Evolutionary conservation across 1,140 invertebrate species (phyloP), one percentile per base, ranked within the genome.

Genomic region (Calephelis virginiensis): DNA sequence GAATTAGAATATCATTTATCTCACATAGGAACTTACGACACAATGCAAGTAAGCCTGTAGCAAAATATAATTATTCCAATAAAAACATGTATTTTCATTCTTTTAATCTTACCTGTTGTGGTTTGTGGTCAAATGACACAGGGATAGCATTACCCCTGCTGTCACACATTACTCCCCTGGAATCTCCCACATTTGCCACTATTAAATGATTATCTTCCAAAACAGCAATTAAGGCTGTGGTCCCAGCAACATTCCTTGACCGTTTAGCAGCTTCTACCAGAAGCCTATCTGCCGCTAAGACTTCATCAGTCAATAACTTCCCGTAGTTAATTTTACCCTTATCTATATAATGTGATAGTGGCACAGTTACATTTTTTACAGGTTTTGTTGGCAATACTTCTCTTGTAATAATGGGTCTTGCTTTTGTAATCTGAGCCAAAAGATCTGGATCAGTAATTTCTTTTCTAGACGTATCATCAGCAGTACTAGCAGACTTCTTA

Each of bases 141-240:
- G 97, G 97, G 72, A 99, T 97, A 6, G 95, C 95, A 86, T 96
- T 96, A 12, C 97, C 97, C 83, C 96, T 94, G 49, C 93, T 93
- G 91, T 98, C 97, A 91, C 97, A 98, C 94, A 99, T 97, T 0
- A 99, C 97, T 47, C 97, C 98, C 74, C 98, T 92, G 0, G 98
- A 99, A 87, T 99, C 98, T 8, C 98, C 98, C 38, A 99, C 97
- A 94, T 99, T 99, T 8, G 97, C 98, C 37, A 99, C 97, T 70
- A 97, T 95, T 59, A 99, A 86, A 74, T 94, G 93, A 73, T 95
- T 94, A 40, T 94, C 94, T 86, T 97, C 95, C 68, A 98, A 88
- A 14, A 98, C 85, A 45, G 97, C 97, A 70, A 99, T 95, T 12
- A 99, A 90, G 1, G 97, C 97, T 63, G 98, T 99, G 14, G 97